A percentile compares a stretch with the other conserved stretches of the same genome.
phyloP scores from a whole-genome alignment of 1,140 invertebrate genomes.

The Cryptotermes secundus region DNA sequence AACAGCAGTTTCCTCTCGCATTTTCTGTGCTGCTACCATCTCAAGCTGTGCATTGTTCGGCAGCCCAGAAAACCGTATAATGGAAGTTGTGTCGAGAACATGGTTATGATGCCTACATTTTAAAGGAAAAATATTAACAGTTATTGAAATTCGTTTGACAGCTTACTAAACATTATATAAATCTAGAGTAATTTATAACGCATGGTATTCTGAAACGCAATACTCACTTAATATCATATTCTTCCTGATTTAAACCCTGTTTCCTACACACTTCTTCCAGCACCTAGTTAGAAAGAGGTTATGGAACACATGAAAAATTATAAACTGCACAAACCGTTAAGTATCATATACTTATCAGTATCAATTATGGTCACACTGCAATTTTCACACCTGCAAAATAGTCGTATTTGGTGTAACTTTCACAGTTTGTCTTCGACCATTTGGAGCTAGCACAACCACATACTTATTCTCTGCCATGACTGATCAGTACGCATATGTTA shows the following conservation, averaged over 20 bases:
- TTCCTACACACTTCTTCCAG: conserved; percentile 78
- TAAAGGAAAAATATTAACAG: conserved; percentile 9
- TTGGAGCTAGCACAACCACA: conserved; percentile 64
- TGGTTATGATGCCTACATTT: conserved; percentile 66
- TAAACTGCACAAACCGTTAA: neutral
- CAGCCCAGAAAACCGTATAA: conserved; percentile 73
- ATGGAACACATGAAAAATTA: neutral
- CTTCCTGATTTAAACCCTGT: conserved; percentile 65
- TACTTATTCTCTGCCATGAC: conserved; percentile 39
- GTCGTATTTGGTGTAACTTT: conserved; percentile 68
- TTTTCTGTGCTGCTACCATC: conserved; percentile 63
- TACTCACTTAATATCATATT: conserved; percentile 69
- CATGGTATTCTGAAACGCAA: conserved; percentile 1
- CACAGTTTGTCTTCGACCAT: conserved; percentile 66
- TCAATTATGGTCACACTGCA: neutral
- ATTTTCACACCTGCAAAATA: conserved; percentile 61
- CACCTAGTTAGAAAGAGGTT: conserved; percentile 54
- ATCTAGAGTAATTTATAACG: no score
- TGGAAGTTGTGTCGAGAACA: conserved; percentile 67
- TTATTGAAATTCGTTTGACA: neutral
- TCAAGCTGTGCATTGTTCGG: conserved; percentile 82
- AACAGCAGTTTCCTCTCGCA: conserved; percentile 60
- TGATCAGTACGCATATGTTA: no score
- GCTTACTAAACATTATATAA: neutral
- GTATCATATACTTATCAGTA: neutral